Base-by-base conservation (phyloP, 1,140 invertebrate genomes). In the Ceratosolen fusciceps region DNA sequence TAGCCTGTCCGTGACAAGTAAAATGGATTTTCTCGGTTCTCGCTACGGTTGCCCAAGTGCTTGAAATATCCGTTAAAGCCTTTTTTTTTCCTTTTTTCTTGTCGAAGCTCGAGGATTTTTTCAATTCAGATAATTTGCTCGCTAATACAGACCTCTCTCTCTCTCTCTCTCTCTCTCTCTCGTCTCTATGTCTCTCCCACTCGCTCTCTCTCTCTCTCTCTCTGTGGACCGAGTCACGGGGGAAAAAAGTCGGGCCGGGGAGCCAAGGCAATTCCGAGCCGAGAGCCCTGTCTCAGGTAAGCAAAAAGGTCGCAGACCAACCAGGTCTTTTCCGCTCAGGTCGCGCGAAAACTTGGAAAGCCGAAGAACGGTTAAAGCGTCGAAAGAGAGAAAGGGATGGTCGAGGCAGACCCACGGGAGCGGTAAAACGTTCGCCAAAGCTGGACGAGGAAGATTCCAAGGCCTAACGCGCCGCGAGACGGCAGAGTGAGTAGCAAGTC, bases 391-490 rank as follows among this genome's bases (percentile, higher is more conserved):
- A n/a, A n/a, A n/a, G n/a, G n/a, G n/a, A n/a, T n/a, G n/a, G n/a
- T n/a, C 47, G 49, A 68, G 68, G 12, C 43, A 68, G 62, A 14
- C 74, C 74, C 74, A 16, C 24, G 74, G 49, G 74, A 54, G 31
- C 29, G 2, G 47, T 76, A 68, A 76, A 72, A 47, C 37, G 24
- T 8, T 56, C n/a, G 5, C 3, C 52, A 56, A 24, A 21, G 21
- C 4, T 19, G n/a, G 21, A 56, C n/a, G 14, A 24, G 14, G n/a
- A 56, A 24, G n/a, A 56, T 10, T 19, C 9, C 37, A 37, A 67
- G 24, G 39, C 0, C 2, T 26, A 52, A 71, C 8, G 24, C 1
- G 2, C 16, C 37, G n/a, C 67, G 21, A 34, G 29, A 24, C 9
- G 3, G 10, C 2, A 12, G 19, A 24, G 43, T 12, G 26, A 52